phyloP scores from a whole-genome alignment of 2,797 vertebrate genomes.

The Pipistrellus pipistrellus region DNA sequence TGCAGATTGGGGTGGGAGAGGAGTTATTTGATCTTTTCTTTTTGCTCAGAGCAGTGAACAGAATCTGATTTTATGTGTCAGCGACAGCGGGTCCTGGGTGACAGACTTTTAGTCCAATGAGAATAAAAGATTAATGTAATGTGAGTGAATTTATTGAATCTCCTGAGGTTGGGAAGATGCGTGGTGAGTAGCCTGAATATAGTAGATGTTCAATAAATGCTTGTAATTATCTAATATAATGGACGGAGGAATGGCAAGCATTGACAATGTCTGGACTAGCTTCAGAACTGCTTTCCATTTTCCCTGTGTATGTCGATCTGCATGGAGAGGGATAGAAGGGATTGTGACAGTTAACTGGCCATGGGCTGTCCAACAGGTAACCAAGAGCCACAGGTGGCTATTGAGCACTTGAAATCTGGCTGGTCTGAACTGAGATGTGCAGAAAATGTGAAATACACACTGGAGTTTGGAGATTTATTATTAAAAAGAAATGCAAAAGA shows the following conservation, averaged over 20 bases:
- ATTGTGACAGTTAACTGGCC: background rate
- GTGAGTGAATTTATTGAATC: background rate
- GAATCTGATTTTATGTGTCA: background rate
- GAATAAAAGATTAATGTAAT: constrained; percentile 48
- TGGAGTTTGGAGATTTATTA: constrained; percentile 14
- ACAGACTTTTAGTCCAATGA: constrained; percentile 51
- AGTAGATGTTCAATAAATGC: background rate
- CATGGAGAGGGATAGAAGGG: background rate
- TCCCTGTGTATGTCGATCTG: background rate
- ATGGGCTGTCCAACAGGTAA: background rate
- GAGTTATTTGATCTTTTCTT: constrained; percentile 69
- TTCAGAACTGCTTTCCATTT: background rate
- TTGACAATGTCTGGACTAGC: background rate
- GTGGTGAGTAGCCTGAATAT: background rate
- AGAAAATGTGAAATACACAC: background rate
- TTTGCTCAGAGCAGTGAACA: background rate
- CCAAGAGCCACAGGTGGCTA: background rate
- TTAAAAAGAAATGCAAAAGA: constrained; percentile 1
- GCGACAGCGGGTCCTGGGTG: background rate
- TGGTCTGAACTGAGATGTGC: background rate
- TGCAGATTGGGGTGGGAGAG: background rate
- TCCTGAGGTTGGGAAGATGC: background rate
- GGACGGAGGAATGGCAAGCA: background rate
- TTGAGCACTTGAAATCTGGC: background rate
- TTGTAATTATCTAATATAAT: background rate